Conservation (phyloP, 2,113 vertebrate genomes). For the Rafetus swinhoei region DNA sequence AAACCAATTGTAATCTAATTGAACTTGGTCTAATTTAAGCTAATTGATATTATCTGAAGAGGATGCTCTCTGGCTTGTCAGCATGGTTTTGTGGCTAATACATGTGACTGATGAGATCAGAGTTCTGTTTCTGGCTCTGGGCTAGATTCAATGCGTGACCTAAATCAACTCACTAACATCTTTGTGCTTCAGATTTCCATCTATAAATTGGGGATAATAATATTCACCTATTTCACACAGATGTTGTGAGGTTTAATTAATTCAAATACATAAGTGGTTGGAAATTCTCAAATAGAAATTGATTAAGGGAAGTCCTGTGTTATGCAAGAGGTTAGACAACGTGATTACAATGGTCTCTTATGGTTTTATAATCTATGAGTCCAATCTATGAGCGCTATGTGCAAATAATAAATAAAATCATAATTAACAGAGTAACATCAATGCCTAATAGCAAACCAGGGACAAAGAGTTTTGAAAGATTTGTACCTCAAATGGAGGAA, state of each 20-base stretch:
- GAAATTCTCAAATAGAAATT: background rate
- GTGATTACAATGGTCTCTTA: background rate
- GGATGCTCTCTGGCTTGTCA: background rate
- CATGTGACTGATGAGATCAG: background rate
- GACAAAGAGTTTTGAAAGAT: background rate
- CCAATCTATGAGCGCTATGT: background rate
- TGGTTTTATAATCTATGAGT: background rate
- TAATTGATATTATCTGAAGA: background rate
- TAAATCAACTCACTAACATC: background rate
- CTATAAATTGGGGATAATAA: background rate
- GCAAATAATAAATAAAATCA: background rate
- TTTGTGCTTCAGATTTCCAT: background rate
- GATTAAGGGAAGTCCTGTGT: background rate
- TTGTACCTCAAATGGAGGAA: constrained; percentile 83
- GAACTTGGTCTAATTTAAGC: background rate
- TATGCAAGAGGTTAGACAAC: background rate
- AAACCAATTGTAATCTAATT: background rate
- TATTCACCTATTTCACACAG: background rate
- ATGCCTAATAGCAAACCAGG: background rate
- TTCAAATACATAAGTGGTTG: background rate
- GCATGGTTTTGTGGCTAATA: background rate
- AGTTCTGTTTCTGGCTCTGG: background rate
- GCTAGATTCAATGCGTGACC: background rate
- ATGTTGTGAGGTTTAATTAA: background rate
- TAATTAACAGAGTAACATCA: background rate